A percentile compares a stretch with the other conserved stretches of the same genome.
Conservation (phyloP, 2,113 vertebrate species). For the Hyaena hyaena region DNA sequence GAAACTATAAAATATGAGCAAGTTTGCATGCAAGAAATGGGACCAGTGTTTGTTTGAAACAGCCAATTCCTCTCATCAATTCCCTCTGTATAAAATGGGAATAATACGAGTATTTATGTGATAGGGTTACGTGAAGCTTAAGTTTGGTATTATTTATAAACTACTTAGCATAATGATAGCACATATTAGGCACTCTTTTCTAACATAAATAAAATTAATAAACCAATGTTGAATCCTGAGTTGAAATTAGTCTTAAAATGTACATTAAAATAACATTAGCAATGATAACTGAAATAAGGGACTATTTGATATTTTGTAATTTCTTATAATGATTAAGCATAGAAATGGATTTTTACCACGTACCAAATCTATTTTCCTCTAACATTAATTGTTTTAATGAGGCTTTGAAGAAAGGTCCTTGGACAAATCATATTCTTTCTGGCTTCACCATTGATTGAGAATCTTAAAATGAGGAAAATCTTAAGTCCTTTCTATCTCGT, state of each 20-base stretch:
- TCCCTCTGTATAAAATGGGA: background rate
- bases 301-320: background rate
- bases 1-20: background rate
- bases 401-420: rapidly evolving
- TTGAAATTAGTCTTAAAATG: constrained; percentile 5
- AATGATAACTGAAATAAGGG: background rate
- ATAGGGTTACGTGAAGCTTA: background rate
- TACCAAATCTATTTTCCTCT: background rate
- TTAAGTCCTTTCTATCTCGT: background rate
- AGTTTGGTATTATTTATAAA: background rate
- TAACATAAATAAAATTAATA: constrained; percentile 10
- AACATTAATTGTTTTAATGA: background rate
- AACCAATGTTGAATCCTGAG: background rate
- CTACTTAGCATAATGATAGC: background rate
- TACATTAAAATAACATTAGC: background rate
- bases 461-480: background rate
- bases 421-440: background rate
- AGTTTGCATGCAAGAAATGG: background rate
- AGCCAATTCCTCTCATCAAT: background rate
- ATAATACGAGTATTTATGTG: background rate
- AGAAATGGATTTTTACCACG: background rate
- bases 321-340: background rate
- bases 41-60: background rate
- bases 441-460: background rate
- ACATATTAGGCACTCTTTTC: background rate